Base-by-base conservation (phyloP, 2,888 invertebrate species). In the Cephus rjabovi region DNA sequence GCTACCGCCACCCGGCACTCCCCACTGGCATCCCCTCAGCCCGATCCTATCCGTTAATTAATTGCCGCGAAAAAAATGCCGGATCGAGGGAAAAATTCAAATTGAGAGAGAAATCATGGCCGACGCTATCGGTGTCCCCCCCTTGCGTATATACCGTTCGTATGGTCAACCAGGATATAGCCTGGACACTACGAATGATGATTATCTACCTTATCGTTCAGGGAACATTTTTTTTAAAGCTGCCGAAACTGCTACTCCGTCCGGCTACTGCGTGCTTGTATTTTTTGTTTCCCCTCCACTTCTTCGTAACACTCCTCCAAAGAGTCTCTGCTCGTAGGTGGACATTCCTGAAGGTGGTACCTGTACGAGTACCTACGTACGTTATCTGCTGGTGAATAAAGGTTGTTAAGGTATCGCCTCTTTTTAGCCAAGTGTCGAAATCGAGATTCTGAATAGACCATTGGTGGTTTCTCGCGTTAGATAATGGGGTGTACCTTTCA, bases 21-120 rank as follows among this genome's bases (percentile, higher is more conserved):
- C 76, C 77, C 70, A 71, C 68, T 79, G 81, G 35, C 33, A 37
- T 31, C 34, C 34, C 37, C 37, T 31, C 34, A 34, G 75, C 34
- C 69, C 80, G 86, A 86, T 86, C 81, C 84, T 85, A 87, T 86
- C 86, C 86, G 82, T 73, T 87, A 87, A 86, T 86, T 86, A 86
- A 86, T 87, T 85, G 84, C 86, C 78, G 56, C 73, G 84, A 69
- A 71, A 76, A 71, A 74, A 75, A 74, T 75, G 73, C 75, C 34
- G 75, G 76, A 30, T 71, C 79, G 71, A 69, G 75, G 75, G 69
- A 74, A 68, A 75, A 69, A 69, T 76, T 76, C 73, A 80, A 83
- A 85, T 84, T 80, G 81, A 77, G 76, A 37, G 79, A 80, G 81
- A 80, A 78, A 82, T 85, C 85, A 73, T 80, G 77, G 77, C 80